Conservation (phyloP, 92 coral and sea anemone genomes). For the Phymanthus crucifer region DNA sequence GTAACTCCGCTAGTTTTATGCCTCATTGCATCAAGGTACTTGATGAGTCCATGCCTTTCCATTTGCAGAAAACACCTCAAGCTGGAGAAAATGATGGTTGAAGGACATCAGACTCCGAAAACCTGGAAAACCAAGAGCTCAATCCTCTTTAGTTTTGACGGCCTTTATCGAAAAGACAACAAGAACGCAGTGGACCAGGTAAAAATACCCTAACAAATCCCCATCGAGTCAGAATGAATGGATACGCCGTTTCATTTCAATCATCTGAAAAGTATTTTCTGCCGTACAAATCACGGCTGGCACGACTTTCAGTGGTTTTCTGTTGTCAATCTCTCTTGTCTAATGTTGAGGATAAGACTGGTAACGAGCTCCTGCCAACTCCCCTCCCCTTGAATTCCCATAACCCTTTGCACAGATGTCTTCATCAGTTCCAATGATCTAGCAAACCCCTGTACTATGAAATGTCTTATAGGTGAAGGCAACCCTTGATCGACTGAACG, state of each 20-base stretch:
- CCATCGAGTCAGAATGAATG: too few relatives aligned
- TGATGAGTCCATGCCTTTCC: not conserved
- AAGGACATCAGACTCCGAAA: not conserved
- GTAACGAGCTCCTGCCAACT: too few relatives aligned
- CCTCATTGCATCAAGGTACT: not conserved
- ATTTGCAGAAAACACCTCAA: not conserved
- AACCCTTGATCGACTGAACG: not conserved
- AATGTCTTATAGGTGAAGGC: constrained; percentile 11
- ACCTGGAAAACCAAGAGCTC: constrained; percentile 4
- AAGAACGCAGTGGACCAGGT: constrained; percentile 14
- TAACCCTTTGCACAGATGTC: not conserved
- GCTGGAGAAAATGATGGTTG: not conserved
- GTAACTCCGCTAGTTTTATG: not conserved
- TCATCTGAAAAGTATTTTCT: too few relatives aligned
- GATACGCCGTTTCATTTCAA: too few relatives aligned
- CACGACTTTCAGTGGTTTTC: too few relatives aligned
- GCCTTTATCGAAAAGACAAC: constrained; percentile 5
- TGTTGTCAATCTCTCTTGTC: too few relatives aligned
- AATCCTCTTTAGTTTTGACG: constrained; percentile 25
- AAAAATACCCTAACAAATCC: not conserved
- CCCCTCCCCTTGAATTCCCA: not conserved
- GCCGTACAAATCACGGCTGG: too few relatives aligned
- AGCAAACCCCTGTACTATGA: not conserved
- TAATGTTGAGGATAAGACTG: too few relatives aligned
- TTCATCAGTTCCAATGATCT: not conserved